phyloP scores from a whole-genome alignment of 2,888 invertebrate species.

The Leptopilina drosophilae region DNA sequence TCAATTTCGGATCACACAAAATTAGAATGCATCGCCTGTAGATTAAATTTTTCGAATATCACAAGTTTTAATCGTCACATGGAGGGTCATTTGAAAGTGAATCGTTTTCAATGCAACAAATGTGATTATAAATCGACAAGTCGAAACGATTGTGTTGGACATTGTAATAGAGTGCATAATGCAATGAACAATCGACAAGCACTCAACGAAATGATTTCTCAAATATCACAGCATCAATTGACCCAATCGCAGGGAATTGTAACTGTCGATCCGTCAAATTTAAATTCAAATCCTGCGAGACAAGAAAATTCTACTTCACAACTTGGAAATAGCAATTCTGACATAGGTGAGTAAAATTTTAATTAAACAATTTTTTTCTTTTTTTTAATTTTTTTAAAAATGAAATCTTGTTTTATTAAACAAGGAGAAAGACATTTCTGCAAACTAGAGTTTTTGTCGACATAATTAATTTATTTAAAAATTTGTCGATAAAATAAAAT shows the following conservation, averaged over 20 bases:
- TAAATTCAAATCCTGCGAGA: neutral
- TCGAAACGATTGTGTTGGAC: conserved; percentile 82
- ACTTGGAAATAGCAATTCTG: neutral
- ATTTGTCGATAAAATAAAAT: no score
- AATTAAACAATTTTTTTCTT: no score
- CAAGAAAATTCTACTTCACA: neutral
- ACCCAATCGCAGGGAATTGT: conserved; percentile 44
- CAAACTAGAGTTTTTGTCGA: no score
- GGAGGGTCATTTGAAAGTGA: conserved; percentile 84
- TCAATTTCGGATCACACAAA: conserved; percentile 59
- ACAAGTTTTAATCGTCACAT: conserved; percentile 81
- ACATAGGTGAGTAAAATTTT: neutral
- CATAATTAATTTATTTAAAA: no score
- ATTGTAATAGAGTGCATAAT: conserved; percentile 82
- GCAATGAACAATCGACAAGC: conserved; percentile 74
- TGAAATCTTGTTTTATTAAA: no score
- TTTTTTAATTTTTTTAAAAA: no score
- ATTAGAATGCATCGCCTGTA: conserved; percentile 79
- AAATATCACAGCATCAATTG: conserved; percentile 55
- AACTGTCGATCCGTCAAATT: neutral
- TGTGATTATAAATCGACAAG: conserved; percentile 85
- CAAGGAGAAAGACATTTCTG: no score
- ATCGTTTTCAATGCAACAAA: conserved; percentile 86
- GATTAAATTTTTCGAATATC: conserved; percentile 77
- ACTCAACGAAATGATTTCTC: conserved; percentile 60